Evolutionary conservation across 2,888 invertebrate genomes (phyloP), one percentile per base, ranked within the genome.

Genomic region (Tenthredo livida): DNA sequence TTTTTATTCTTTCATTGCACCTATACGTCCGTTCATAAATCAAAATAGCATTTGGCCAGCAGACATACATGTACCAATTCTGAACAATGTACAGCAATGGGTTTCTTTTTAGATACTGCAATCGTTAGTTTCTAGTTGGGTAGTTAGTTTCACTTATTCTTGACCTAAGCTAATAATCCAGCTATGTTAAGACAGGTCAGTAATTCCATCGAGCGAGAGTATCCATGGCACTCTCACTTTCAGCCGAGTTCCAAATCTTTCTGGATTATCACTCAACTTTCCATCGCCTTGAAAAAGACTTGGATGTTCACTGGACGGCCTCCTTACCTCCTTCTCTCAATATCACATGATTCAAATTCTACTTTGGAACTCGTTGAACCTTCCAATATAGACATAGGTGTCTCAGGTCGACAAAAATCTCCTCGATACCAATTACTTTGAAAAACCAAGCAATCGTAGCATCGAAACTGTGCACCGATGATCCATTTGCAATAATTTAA

Each of bases 241-340:
- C 77, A 73, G 10, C n/a, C 54, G 17, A 47, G 77, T 77, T 77
- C 33, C 17, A 54, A 77, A 77, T 77, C 77, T 73, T 25, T 73
- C 10, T 77, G 33, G 50, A 54, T 40, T 25, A 47, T 43, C 6
- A 29, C 7, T 29, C 10, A 54, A 77, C 77, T 50, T 77, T 77
- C 50, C 33, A 77, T 50, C 33, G 54, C 50, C 77, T 43, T 47
- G 73, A 73, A 73, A 21, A 73, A 40, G n/a, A 43, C 43, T 43
- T 47, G 73, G 73, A 73, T 73, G 6, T 43, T 40, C 43, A 73
- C 43, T 21, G 73, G 25, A 5, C 10, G 73, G 25, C 73, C 73
- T 73, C 43, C 25, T 73, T 25, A 73, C 73, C 43, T 73, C 43
- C 73, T 73, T 73, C 21, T n/a, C 40, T 73, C n/a, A 21, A 25